Evolutionary conservation across 2,797 vertebrate genomes (phyloP), one percentile per base, ranked within the genome.

Genomic region (Orientallactaga sibirica): DNA sequence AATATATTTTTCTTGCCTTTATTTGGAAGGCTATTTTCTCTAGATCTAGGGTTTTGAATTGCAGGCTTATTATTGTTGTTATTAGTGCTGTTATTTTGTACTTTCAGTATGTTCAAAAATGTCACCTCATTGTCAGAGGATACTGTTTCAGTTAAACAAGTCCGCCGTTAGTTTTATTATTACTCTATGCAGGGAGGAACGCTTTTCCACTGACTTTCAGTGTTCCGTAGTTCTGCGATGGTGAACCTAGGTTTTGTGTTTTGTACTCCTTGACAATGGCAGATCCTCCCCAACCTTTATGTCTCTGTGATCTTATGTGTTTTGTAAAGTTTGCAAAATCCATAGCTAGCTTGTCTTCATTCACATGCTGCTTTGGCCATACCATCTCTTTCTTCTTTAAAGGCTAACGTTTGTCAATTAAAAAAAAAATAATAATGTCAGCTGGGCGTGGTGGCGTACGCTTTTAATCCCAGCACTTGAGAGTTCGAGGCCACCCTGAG

Each of bases 301-400:
- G 22, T 67, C 48, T 81, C 29, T 64, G 19, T 48, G 12, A 2
- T 78, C 71, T 78, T 77, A 33, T 20, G 20, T 52, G 55, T 79
- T 93, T 88, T 76, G 41, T 86, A 41, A 68, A 16, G 75, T 86
- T 79, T 91, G 27, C 10, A 87, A 87, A 79, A 73, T 80, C 58
- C 20, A 5, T 37, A 91, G 7, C 22, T 61, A 62, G 25, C 67
- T 43, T 90, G 7, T 71, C 41, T 8, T 79, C 8, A 48, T 8
- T 90, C 8, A 77, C 20, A 27, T 84, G 20, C 4, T 79, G 12
- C 29, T 80, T 73, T 37, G 80, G 85, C 83, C 5, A 22, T n/a
- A 55, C 76, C 37, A 16, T 20, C 66, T 78, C 48, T 10, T 25
- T 14, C 3, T 66, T 9, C 10, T 95, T 74, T 37, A 61, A 22